A percentile compares a stretch with the other conserved stretches of the same genome.
phyloP scores from a whole-genome alignment of 1,140 invertebrate genomes.

The Caenorhabditis briggsae region DNA sequence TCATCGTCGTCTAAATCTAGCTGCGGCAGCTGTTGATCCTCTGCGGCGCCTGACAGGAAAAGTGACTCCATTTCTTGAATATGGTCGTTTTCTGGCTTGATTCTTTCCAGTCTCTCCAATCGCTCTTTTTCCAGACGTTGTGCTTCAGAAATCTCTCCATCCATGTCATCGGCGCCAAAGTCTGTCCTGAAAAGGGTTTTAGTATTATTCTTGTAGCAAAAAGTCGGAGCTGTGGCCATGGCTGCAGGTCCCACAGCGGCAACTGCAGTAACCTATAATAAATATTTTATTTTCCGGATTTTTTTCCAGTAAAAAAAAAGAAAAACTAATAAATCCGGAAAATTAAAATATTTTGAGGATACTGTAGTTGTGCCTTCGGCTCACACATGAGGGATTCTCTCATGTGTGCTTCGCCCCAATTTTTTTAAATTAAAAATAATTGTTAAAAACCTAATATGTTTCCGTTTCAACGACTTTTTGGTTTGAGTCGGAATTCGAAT shows the following conservation, averaged over 20 bases:
- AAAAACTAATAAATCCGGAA: background rate
- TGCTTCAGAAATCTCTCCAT: conserved; percentile 57
- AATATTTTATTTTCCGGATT: too few relatives aligned
- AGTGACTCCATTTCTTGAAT: conserved; percentile 56
- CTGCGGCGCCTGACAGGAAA: background rate
- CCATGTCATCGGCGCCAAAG: conserved; percentile 8
- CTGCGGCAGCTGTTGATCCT: conserved; percentile 28
- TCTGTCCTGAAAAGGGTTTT: conserved; percentile 52
- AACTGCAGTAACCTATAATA: too few relatives aligned
- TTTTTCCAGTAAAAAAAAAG: background rate
- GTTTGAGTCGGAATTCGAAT: conserved; percentile 56
- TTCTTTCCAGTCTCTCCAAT: conserved; percentile 67
- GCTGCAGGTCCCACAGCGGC: too few relatives aligned
- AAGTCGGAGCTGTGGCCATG: too few relatives aligned
- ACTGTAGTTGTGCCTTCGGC: too few relatives aligned
- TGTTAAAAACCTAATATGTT: conserved; percentile 47
- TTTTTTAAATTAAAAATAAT: too few relatives aligned
- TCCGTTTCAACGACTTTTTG: conserved; percentile 54
- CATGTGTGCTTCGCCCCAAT: too few relatives aligned
- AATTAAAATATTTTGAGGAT: background rate
- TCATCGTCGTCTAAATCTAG: conserved; percentile 47
- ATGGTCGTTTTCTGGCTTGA: conserved; percentile 47
- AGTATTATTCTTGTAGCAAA: too few relatives aligned
- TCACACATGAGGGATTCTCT: too few relatives aligned
- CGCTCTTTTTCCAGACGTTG: conserved; percentile 67